Evolutionary conservation across 2,797 vertebrate genomes (phyloP), one percentile per base, ranked within the genome.

Genomic region (Gobio occitaniae): DNA sequence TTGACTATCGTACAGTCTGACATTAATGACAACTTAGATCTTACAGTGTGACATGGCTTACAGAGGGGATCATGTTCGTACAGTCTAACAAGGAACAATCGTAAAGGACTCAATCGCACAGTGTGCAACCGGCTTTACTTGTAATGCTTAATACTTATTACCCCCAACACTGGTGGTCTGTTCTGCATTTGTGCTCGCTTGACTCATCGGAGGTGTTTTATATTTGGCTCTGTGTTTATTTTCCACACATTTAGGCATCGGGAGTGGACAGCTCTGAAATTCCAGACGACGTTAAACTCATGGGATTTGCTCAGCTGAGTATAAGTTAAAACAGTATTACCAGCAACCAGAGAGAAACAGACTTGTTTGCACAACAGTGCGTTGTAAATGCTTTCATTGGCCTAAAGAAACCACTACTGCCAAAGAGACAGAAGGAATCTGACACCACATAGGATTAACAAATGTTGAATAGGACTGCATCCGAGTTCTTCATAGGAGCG

Each of bases 261-360:
- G 98, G 98, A 81, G 96, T 96, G 0, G 98, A 99, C 91, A 96
- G 95, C 90, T 97, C 97, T 0, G 98, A 99, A 93, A 96, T 99
- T 91, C 97, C 98, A 0, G 98, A 99, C 16, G 97, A 99, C 83
- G 88, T 97, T 92, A 99, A 99, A 93, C 94, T 99, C 86, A 95
- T 99, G 95, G 98, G 98, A 93, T 99, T 99, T 92, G 98, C 98
- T 93, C 98, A 99, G 94, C 97, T 99, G 94, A 99, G 97, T 95
- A 99, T 99, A 95, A 99, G 96, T 95, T 99, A 97, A 97, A 94
- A 92, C 86, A 72, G 80, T 82, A 92, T 94, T 94, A 93, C 93
- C 94, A 95, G 94, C 95, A 88, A 93, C 94, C 93, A 93, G 94
- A 92, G 95, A 93, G 59, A 54, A 61, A 65, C 77, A 82, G 78